These are phyloP conservation scores for Branchinecta sandiegonensis DNA, from an alignment of 2,888 invertebrate genomes.

Conservation along the genomic window DNA sequence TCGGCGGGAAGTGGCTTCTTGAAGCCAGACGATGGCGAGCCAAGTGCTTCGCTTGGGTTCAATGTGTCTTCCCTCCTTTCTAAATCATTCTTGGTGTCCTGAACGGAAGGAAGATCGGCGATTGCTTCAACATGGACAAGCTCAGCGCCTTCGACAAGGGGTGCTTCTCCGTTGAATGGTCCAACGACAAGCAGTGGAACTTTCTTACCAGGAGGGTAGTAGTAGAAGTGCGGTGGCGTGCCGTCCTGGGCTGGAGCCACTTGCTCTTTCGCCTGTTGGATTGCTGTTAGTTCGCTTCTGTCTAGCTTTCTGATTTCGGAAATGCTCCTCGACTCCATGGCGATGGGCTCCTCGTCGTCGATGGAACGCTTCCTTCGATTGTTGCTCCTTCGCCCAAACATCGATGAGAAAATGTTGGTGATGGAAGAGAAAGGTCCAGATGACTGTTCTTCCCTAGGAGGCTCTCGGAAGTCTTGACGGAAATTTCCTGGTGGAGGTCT, in stretches of 20 bases:
- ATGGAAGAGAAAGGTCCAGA: not conserved
- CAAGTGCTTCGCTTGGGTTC: not conserved
- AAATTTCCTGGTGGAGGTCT: not conserved
- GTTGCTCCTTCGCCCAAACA: not conserved
- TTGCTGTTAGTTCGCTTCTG: not conserved
- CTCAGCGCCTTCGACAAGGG: slow-evolving; percentile 21
- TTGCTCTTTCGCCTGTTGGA: not conserved
- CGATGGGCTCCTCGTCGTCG: not conserved
- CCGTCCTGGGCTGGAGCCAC: not conserved
- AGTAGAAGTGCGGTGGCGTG: not conserved
- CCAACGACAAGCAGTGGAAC: slow-evolving; percentile 23
- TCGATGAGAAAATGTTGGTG: not conserved
- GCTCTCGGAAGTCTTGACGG: not conserved
- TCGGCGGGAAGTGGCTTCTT: not conserved
- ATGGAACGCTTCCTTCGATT: not conserved
- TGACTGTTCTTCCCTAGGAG: not conserved
- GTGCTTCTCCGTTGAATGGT: slow-evolving; percentile 20
- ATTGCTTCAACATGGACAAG: slow-evolving; percentile 21
- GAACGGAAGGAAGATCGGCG: not conserved
- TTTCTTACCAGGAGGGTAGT: slow-evolving; percentile 1
- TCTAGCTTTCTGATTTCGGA: not conserved
- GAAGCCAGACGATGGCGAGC: not conserved
- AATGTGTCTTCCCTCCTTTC: not conserved
- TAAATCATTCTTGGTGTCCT: not conserved
- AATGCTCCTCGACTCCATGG: not conserved